Conservation (phyloP, 2,888 invertebrate species). For the Cephalotes varians region DNA sequence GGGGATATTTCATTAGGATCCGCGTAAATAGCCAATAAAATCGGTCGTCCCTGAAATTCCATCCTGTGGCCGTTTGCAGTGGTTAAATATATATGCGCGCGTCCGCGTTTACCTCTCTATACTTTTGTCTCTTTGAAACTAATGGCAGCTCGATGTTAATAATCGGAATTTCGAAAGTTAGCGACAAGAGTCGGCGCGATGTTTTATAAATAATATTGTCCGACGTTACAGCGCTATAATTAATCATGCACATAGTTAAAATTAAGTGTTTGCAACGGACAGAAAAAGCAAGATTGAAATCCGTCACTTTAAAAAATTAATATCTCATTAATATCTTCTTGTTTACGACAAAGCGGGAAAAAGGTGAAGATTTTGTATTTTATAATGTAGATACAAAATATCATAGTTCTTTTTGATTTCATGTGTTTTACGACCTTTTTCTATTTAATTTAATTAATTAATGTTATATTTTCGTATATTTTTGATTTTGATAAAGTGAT, state of each 20-base stretch:
- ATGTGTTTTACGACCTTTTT: neutral
- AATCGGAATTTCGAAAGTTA: slow-evolving; percentile 10
- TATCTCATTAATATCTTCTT: neutral
- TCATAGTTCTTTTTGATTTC: neutral
- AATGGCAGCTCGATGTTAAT: slow-evolving; percentile 23
- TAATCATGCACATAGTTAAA: neutral
- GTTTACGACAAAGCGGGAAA: neutral
- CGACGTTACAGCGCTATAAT: neutral
- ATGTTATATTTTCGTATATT: neutral
- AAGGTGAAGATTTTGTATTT: neutral
- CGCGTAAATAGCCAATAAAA: slow-evolving; percentile 51
- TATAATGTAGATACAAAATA: neutral
- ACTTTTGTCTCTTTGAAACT: slow-evolving; percentile 31
- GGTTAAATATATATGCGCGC: slow-evolving; percentile 1
- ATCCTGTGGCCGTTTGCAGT: slow-evolving; percentile 15
- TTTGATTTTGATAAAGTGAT: neutral
- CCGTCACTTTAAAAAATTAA: slow-evolving; percentile 9
- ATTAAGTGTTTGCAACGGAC: neutral
- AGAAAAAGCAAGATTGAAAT: neutral
- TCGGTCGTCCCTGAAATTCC: slow-evolving; percentile 45
- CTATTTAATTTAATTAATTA: slow-evolving; percentile 3
- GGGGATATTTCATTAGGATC: slow-evolving; percentile 46
- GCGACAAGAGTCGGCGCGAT: neutral
- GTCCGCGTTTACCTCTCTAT: neutral
- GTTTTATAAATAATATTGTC: slow-evolving; percentile 27